A percentile compares a stretch with the other conserved stretches of the same genome.
phyloP scores from a whole-genome alignment of 2,797 vertebrate genomes.

The Petrocephalus sullivani region DNA sequence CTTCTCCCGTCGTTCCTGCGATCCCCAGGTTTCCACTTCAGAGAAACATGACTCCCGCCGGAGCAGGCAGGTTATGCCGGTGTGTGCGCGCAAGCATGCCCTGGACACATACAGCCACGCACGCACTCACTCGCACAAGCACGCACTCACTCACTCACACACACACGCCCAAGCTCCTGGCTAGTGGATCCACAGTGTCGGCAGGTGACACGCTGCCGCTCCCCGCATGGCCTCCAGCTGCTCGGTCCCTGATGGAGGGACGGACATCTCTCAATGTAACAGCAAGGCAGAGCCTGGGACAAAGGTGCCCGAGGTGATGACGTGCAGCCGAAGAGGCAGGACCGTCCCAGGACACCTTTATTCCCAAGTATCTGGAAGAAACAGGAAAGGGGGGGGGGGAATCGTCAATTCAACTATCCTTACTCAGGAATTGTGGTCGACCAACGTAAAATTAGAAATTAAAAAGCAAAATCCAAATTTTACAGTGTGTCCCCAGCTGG shows the following conservation, averaged over 20 bases:
- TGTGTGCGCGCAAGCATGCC: neutral
- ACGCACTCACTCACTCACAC: neutral
- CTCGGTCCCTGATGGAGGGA: conserved; percentile 61
- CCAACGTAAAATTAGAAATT: neutral
- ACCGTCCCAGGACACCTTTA: conserved; percentile 20
- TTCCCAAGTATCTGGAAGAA: conserved; percentile 47
- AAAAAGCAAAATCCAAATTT: neutral
- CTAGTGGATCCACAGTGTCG: conserved; percentile 62
- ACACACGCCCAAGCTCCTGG: conserved; percentile 46
- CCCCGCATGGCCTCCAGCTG: conserved; percentile 61
- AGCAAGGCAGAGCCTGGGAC: neutral
- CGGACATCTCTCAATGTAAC: conserved; percentile 60
- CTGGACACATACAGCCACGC: neutral
- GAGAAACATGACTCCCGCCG: conserved; percentile 52
- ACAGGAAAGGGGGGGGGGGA: neutral
- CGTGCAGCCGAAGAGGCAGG: neutral
- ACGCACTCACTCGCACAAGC: neutral
- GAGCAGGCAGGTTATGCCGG: conserved; percentile 51
- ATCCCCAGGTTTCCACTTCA: conserved; percentile 45
- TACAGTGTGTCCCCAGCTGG: neutral
- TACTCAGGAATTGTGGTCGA: neutral
- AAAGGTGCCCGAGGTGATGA: neutral
- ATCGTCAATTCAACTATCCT: neutral
- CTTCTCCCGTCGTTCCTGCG: conserved; percentile 27
- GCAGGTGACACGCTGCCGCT: conserved; percentile 55